Conservation (phyloP, 37 sponge, comb jelly and placozoan genomes). For the Aphrocallistes beatrix region DNA sequence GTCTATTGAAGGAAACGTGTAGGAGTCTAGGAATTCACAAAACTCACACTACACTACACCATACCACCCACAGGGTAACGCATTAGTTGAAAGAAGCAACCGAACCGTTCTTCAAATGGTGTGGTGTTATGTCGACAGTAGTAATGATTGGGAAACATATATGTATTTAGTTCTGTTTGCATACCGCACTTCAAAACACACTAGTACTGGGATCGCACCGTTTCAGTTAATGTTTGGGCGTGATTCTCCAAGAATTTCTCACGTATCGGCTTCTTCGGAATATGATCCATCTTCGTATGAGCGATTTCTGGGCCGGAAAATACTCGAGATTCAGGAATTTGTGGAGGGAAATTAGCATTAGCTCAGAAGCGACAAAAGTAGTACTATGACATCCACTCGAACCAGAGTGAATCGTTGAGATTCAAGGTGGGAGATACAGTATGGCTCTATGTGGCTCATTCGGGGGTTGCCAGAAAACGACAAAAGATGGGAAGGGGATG, state of each 20-base stretch:
- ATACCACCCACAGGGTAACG: constrained; percentile 45
- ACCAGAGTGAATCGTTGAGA: neutral
- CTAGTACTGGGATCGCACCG: neutral
- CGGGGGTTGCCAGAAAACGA: constrained; percentile 36
- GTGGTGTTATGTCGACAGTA: constrained; percentile 23
- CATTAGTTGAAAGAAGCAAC: constrained; percentile 49
- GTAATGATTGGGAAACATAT: constrained; percentile 47
- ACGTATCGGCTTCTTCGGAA: neutral
- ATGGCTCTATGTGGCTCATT: constrained; percentile 43
- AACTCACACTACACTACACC: constrained; percentile 34
- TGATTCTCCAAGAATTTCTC: neutral
- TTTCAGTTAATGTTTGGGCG: constrained; percentile 21
- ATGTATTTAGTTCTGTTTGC: constrained; percentile 31
- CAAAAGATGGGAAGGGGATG: constrained; percentile 53
- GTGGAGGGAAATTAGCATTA: neutral
- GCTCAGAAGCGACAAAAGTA: neutral
- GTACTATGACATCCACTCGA: too few relatives aligned
- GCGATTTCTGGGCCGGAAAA: neutral
- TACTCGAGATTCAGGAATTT: neutral
- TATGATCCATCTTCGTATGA: neutral
- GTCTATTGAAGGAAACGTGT: constrained; percentile 25
- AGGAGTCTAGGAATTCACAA: constrained; percentile 36
- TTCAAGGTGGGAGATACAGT: constrained; percentile 32
- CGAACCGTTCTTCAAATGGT: constrained; percentile 37
- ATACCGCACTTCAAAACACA: too few relatives aligned